Percentiles rank a stretch among this genome's conserved stretches.
phyloP scores from a whole-genome alignment of 53 echinoderm and acorn worm genomes.

The Echinarachnius parma region DNA sequence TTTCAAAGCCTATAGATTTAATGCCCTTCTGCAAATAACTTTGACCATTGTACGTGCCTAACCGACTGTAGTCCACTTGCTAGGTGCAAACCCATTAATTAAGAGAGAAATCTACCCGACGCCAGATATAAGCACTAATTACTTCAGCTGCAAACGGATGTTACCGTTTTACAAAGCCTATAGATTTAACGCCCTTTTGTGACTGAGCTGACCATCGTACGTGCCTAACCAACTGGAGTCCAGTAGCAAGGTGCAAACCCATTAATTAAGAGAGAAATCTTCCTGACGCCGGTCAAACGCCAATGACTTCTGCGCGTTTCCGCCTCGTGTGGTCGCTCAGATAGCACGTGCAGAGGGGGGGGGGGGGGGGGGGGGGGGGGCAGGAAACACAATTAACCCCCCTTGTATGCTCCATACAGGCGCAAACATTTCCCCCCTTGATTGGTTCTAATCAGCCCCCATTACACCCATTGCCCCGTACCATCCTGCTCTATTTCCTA shows the following conservation, averaged over 20 bases:
- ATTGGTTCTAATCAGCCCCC: constrained; percentile 27
- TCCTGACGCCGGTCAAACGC: too few species aligned
- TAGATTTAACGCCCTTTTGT: too few species aligned
- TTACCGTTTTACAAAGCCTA: too few species aligned
- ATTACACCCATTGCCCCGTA: constrained; percentile 22
- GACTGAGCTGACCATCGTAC: too few species aligned
- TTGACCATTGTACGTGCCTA: too few species aligned
- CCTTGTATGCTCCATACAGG: not conserved
- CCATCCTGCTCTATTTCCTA: constrained; percentile 34
- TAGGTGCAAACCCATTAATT: constrained; percentile 44
- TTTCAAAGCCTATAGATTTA: too few species aligned
- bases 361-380: not conserved
- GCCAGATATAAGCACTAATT: constrained; percentile 2
- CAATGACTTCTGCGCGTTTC: not conserved
- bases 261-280: too few species aligned
- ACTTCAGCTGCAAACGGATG: too few species aligned
- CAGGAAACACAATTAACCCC: not conserved
- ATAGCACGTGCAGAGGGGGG: not conserved
- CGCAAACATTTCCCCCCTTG: constrained; percentile 2
- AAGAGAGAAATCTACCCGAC: constrained; percentile 28
- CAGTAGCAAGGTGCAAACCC: too few species aligned
- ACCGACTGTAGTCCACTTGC: not conserved
- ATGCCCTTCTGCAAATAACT: too few species aligned
- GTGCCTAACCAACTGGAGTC: too few species aligned
- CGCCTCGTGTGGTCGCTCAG: not conserved